Base-by-base conservation (phyloP, 2,888 invertebrate species). In the Yponomeuta evonymella region DNA sequence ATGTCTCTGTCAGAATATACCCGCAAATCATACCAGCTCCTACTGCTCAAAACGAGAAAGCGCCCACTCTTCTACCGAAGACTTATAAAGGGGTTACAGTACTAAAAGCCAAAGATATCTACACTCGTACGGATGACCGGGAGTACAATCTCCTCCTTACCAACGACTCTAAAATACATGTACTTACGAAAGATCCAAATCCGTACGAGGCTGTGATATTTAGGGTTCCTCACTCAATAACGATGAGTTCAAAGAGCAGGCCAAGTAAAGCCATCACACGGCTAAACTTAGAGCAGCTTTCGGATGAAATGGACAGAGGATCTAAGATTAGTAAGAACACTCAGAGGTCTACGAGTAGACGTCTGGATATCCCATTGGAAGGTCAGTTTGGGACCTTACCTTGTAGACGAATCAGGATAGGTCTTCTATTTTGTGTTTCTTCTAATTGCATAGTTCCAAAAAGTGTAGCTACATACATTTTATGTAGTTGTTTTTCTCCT, bases 141-240 rank as follows among this genome's bases (percentile, higher is more conserved):
- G 15, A 58, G 15, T 58, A 58, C 15, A 58, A 58, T 58, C 51
- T 58, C 12, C 51, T 58, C 51, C 51, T 58, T 12, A 58, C 51
- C 15, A 58, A 58, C 15, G 51, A 58, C 51, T 58, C 51, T 58
- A 58, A 58, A 58, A 58, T 58, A 58, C 85, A 89, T 72, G 75
- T 88, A 36, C 73, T 87, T 73, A 83, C 80, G 23, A 87, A 87
- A 83, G 77, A 79, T 48, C 86, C 86, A 2, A 88, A 82, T 75
- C 85, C 89, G 71, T 88, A 89, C 73, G 88, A 90, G 74, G 88
- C 86, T 48, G 87, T 90, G 66, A 75, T 90, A 36, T 77, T 86
- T 58, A 81, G 51, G 51, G 2, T 58, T 58, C 51, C 51, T 58
- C 51, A 58, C 51, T 12, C 51, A 15, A 15, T 58, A 15, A 58